phyloP scores from a whole-genome alignment of 53 echinoderm and acorn worm genomes.

The Hippasteria phrygiana region DNA sequence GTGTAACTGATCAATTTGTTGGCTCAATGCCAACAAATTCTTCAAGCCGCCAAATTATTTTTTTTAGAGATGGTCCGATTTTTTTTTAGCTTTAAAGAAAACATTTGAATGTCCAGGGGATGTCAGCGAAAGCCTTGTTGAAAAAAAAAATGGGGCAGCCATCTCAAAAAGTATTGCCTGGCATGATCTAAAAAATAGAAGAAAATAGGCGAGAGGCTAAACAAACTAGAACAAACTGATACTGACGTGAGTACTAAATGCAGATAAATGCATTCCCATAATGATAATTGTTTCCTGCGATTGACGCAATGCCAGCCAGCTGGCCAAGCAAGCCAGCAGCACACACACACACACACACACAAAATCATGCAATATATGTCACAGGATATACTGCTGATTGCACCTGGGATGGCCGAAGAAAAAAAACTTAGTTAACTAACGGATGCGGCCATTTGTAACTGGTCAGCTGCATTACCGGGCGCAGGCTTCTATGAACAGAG shows the following conservation, averaged over 20 bases:
- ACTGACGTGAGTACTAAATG: not conserved
- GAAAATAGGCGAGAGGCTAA: too few relatives aligned
- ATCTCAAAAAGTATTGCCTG: too few relatives aligned
- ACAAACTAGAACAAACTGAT: not conserved
- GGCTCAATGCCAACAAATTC: too few relatives aligned
- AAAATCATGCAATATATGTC: not conserved
- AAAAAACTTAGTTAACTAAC: constrained; percentile 18
- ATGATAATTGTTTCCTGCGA: constrained; percentile 5
- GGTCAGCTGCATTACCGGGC: constrained; percentile 20
- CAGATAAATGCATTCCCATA: not conserved
- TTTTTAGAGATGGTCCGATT: too few relatives aligned
- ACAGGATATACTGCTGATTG: not conserved
- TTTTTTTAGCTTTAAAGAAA: too few relatives aligned
- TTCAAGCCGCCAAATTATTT: too few relatives aligned
- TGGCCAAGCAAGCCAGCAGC: not conserved
- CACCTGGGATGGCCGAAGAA: not conserved
- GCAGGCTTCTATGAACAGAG: not conserved
- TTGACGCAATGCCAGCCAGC: not conserved
- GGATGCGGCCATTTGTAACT: constrained; percentile 41
- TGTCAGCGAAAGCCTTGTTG: too few relatives aligned
- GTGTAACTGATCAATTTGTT: too few relatives aligned
- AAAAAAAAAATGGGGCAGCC: too few relatives aligned
- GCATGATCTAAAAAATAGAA: too few relatives aligned
- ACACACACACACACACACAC: not conserved
- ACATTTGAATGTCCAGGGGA: too few relatives aligned